Evolutionary conservation across 2,888 invertebrate species (phyloP).

Genomic region (Eilema depressum): DNA sequence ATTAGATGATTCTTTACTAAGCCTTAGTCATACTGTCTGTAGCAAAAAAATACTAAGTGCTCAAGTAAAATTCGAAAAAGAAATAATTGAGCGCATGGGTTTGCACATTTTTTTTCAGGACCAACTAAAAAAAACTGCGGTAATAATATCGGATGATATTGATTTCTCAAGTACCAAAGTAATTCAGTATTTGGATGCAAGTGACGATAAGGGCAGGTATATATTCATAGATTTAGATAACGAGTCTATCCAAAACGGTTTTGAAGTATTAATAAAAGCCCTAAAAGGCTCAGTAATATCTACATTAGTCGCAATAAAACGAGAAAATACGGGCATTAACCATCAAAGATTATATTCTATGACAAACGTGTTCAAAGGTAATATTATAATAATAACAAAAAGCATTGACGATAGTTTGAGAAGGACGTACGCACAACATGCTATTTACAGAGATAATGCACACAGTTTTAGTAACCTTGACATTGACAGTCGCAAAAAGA

Average conservation of each 20-base stretch:
- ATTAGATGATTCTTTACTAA: slow-evolving; percentile 31
- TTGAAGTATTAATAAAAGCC: slow-evolving; percentile 25
- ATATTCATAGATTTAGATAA: slow-evolving; percentile 37
- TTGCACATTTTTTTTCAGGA: slow-evolving; percentile 23
- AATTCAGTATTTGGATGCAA: slow-evolving; percentile 31
- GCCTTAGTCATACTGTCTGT: slow-evolving; percentile 28
- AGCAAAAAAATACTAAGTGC: slow-evolving; percentile 23
- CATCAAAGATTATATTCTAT: no score
- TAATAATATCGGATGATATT: slow-evolving; percentile 29
- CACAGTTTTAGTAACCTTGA: slow-evolving; percentile 27
- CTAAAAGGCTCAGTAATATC: slow-evolving; percentile 16
- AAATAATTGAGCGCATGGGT: slow-evolving; percentile 15
- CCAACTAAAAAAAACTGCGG: slow-evolving; percentile 15
- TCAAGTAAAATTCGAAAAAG: slow-evolving; percentile 24
- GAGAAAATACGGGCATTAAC: background rate
- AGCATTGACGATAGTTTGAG: slow-evolving; percentile 7
- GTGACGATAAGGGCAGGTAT: slow-evolving; percentile 6
- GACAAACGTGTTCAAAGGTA: slow-evolving; percentile 20
- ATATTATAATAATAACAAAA: slow-evolving; percentile 28
- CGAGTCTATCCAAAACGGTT: slow-evolving; percentile 25
- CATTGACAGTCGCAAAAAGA: slow-evolving; percentile 13
- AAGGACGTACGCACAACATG: background rate
- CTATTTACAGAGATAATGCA: slow-evolving; percentile 19
- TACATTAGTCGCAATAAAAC: slow-evolving; percentile 20
- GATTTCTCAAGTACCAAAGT: slow-evolving; percentile 36